Conservation (phyloP, 2,797 vertebrate species). For the Novumbra hubbsi region DNA sequence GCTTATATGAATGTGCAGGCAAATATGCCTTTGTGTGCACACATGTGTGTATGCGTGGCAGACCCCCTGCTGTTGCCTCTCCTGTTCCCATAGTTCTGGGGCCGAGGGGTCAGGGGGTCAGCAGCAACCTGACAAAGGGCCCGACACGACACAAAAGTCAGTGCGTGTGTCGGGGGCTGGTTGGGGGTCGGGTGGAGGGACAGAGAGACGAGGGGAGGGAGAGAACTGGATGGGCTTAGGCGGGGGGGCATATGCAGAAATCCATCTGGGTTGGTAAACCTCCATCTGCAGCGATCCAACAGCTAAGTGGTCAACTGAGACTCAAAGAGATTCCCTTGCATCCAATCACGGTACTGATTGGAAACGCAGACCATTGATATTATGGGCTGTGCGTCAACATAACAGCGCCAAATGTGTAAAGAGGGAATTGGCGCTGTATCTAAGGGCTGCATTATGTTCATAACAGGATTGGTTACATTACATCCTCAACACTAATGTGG, state of each 20-base stretch:
- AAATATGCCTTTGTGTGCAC: background rate
- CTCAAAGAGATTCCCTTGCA: conserved; percentile 10
- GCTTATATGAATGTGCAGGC: background rate
- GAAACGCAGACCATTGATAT: background rate
- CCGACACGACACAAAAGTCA: conserved; percentile 63
- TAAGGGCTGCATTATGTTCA: too few relatives aligned
- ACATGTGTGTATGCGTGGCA: conserved; percentile 1
- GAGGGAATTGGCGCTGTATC: too few relatives aligned
- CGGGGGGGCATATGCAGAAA: conserved; percentile 20
- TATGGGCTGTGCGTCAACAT: background rate
- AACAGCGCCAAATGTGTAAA: background rate
- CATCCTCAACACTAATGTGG: too few relatives aligned
- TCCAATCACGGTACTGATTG: conserved; percentile 28
- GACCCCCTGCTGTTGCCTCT: conserved; percentile 28
- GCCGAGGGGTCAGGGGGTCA: conserved; percentile 70
- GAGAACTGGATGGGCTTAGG: conserved; percentile 2
- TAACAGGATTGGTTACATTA: too few relatives aligned
- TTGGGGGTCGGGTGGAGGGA: conserved; percentile 8
- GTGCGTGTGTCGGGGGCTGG: conserved; percentile 52
- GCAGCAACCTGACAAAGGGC: conserved; percentile 59
- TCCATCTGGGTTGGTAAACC: conserved; percentile 18
- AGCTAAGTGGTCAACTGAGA: conserved; percentile 1
- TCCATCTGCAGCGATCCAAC: conserved; percentile 45
- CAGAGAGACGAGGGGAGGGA: conserved; percentile 4
- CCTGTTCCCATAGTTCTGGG: conserved; percentile 55